Evolutionary conservation across 2,113 vertebrate species (phyloP), one percentile per base, ranked within the genome.

Genomic region (rabbit (Oryctolagus cuniculus)): DNA sequence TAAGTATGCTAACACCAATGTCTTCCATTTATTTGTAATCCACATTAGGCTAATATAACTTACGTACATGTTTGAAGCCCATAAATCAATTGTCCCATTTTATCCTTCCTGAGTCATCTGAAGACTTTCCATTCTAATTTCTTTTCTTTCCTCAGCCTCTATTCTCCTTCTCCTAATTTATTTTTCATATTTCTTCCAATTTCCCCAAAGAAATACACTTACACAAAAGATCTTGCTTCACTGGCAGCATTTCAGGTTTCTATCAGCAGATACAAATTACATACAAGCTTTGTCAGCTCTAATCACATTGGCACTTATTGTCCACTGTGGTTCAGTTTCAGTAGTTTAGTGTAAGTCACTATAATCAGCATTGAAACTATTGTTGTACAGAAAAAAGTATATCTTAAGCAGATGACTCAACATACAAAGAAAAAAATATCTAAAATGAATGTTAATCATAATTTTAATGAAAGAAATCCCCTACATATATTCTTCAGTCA

Each of bases 151-250:
- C 7, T 75, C 31, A 49, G 3, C 80, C 12, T 77, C 4, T 27
- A 44, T 38, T 75, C 1, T 77, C 10, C 29, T 87, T 83, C 61
- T 34, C 17, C 83, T 16, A 72, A 58, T 86, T 84, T 53, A 6
- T 8, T 95, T 92, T 90, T 96, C 24, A 22, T n/a, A 81, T 75
- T 88, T 84, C 12, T 95, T n/a, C 67, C 2, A 15, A 24, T 77
- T 80, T 91, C 12, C 34, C n/a, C 34, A 67, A 51, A 72, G 66
- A 80, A 10, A 1, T 49, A 29, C 69, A 3, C 29, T 67, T 93
- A 67, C 81, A n/a, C 22, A 9, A 27, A 79, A 92, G 24, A 13
- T n/a, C 19, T 66, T 6, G 4, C 34, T 66, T 22, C 73, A 72
- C 10, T 36, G 73, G 24, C 31, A 66, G 64, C 34, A 58, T 51